Percentiles rank a stretch among this genome's conserved stretches.
Conservation (phyloP, 2,888 invertebrate species). For the Andrena fulva region DNA sequence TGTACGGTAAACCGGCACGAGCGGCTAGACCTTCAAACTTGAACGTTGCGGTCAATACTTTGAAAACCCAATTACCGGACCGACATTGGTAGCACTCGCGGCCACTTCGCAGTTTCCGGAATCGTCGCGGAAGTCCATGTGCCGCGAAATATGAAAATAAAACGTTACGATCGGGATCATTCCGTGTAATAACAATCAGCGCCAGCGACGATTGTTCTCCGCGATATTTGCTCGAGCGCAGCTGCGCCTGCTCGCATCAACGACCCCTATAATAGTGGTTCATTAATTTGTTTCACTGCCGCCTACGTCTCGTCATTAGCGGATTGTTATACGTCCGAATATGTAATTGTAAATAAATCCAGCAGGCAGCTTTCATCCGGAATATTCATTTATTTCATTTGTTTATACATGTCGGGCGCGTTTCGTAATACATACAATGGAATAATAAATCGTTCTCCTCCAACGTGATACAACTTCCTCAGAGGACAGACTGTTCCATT, state of each 20-base stretch:
- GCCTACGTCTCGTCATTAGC: constrained; percentile 14
- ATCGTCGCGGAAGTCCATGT: background rate
- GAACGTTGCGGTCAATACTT: constrained; percentile 46
- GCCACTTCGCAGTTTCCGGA: constrained; percentile 32
- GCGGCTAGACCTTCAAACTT: constrained; percentile 33
- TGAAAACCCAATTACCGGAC: constrained; percentile 52
- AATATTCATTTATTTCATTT: background rate
- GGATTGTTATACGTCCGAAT: constrained; percentile 1
- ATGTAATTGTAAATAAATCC: background rate
- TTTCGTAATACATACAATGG: background rate
- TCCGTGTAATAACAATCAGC: constrained; percentile 7
- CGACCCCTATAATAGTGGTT: constrained; percentile 26
- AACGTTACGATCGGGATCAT: background rate
- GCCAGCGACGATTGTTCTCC: background rate
- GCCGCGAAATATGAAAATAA: constrained; percentile 10
- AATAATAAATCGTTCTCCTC: too few species aligned
- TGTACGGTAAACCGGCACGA: constrained; percentile 5
- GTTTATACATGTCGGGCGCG: background rate
- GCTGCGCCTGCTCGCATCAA: background rate
- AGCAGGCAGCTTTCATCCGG: background rate
- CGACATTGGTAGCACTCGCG: constrained; percentile 32
- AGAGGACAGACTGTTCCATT: too few species aligned
- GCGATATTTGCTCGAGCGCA: background rate
- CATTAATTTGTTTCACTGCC: constrained; percentile 47
- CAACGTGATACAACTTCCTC: too few species aligned